Evolutionary conservation across 2,113 vertebrate genomes (phyloP).

Genomic region (Burhinus bistriatus): DNA sequence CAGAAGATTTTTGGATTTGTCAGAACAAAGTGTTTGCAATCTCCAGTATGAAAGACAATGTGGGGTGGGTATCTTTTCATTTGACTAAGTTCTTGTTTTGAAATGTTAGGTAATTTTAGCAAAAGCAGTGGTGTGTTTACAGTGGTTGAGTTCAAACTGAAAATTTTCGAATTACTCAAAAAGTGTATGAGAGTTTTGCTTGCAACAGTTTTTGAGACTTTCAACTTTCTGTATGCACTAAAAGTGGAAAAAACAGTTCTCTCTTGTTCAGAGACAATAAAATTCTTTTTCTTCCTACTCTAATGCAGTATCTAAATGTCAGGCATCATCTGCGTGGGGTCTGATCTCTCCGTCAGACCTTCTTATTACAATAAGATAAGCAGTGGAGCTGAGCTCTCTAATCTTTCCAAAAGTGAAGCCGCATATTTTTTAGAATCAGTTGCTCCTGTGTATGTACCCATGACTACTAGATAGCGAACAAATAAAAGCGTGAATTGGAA

Average conservation of each 20-base stretch:
- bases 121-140: neutral
- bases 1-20: neutral
- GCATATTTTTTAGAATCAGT: neutral
- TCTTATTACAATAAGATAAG: neutral
- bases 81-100: neutral
- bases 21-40: neutral
- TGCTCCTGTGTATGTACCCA: neutral
- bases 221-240: neutral
- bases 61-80: neutral
- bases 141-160: neutral
- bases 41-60: neutral
- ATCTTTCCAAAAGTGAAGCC: neutral
- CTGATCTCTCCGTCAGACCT: neutral
- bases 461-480: neutral
- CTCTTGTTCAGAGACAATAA: neutral
- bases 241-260: neutral
- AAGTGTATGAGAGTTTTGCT: neutral
- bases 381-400: neutral
- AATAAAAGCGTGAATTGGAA: neutral
- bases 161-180: neutral
- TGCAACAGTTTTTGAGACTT: neutral
- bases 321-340: neutral
- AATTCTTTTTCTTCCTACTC: neutral
- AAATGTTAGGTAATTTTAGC: neutral
- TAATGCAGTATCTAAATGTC: neutral